Evolutionary conservation across 2,113 vertebrate species (phyloP), one percentile per base, ranked within the genome.

Genomic region (Cervus canadensis): DNA sequence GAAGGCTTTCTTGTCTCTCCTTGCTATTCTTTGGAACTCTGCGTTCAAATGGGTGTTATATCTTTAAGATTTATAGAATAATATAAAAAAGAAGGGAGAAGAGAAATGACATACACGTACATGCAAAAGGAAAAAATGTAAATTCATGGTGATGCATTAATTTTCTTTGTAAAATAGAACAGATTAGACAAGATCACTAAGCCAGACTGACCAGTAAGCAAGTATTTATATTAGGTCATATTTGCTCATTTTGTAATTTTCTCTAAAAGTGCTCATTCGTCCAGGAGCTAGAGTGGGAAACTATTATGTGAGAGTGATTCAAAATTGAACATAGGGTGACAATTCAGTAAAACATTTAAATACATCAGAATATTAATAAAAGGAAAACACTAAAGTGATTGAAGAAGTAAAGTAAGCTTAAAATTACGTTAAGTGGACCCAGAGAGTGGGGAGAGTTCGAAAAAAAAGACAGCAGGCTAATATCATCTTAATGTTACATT

Each of bases 311-410:
- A 82, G 12, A 11, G 59, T 59, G 12, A 62, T 40, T 95, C 40
- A 48, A 25, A 23, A 43, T 48, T 95, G 21, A 60, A 76, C 43
- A 95, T 1, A 36, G 4, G 30, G 76, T 67, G 48, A 7, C 1
- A 97, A 23, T 57, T 92, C 13, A 81, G 28, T 48, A 89, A 95
- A 93, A 94, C 21, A 91, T 89, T 95, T 95, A 28, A 64, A 64
- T 4, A 90, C 21, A 94, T 48, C 17, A 83, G 13, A 96, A 96
- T 86, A 95, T 93, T 76, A 79, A 81, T 56, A 64, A 81, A 81
- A 64, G 17, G 23, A 71, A 89, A 96, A 54, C 13, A 25, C 11
- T 91, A 45, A 88, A 71, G 83, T 87, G 45, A 92, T 87, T 26
- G 9, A 88, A 71, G 19, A 50, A 52, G 16, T n/a, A 95, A 64